phyloP scores from a whole-genome alignment of 2,797 vertebrate species.

The Betta splendens region DNA sequence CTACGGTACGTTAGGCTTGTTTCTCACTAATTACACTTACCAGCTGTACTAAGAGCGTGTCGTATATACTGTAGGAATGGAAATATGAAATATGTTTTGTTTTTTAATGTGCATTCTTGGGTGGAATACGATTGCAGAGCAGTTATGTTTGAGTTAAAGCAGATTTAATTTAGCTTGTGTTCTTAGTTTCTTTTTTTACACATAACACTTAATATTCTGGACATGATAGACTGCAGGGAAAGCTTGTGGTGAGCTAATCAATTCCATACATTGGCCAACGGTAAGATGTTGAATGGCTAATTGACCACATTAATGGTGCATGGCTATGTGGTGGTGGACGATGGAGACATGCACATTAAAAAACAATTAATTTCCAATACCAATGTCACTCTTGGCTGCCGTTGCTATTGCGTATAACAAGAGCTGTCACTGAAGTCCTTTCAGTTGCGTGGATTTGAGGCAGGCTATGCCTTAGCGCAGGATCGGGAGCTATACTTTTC shows the following conservation, averaged over 20 bases:
- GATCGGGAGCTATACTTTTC: conserved; percentile 13
- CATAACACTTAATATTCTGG: conserved; percentile 68
- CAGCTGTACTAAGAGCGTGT: conserved; percentile 28
- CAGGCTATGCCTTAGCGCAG: conserved; percentile 34
- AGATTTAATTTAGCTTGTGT: conserved; percentile 51
- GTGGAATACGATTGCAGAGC: conserved; percentile 40
- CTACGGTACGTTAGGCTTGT: conserved; percentile 34
- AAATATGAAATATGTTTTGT: conserved; percentile 13
- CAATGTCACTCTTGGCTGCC: conserved; percentile 76
- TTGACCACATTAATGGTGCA: conserved; percentile 83
- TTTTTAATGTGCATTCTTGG: conserved; percentile 36
- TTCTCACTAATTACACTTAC: conserved; percentile 43
- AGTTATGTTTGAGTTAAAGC: conserved; percentile 44
- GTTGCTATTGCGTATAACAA: conserved; percentile 74
- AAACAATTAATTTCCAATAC: conserved; percentile 85
- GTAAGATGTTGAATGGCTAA: conserved; percentile 79
- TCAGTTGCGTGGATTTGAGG: conserved; percentile 71
- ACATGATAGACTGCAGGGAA: conserved; percentile 63
- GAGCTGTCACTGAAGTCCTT: conserved; percentile 80
- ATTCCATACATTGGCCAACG: conserved; percentile 75
- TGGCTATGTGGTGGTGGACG: conserved; percentile 71
- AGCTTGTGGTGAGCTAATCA: conserved; percentile 72
- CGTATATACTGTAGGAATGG: background rate
- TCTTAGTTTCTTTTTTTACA: conserved; percentile 34
- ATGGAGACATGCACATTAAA: conserved; percentile 80